Percentiles rank a stretch among this genome's conserved stretches.
phyloP scores from a whole-genome alignment of 2,888 invertebrate genomes.

The Cryptus armator region DNA sequence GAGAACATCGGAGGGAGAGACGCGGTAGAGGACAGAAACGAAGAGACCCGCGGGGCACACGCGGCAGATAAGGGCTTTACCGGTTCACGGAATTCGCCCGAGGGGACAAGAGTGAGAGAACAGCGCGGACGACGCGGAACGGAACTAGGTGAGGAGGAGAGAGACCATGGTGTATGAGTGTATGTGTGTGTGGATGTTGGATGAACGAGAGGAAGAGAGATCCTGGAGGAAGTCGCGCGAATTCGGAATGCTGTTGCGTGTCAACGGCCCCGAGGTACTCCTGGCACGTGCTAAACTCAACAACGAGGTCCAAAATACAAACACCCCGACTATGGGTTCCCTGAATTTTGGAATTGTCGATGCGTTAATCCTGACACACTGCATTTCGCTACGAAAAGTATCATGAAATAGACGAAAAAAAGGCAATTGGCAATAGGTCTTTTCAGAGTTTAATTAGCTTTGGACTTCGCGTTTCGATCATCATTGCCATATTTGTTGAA shows the following conservation, averaged over 20 bases:
- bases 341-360: background rate
- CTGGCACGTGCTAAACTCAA: background rate
- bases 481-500: too few relatives aligned
- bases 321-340: background rate
- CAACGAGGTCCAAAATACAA: background rate
- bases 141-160: conserved; percentile 24
- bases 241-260: conserved; percentile 6
- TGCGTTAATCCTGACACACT: background rate
- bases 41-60: conserved; percentile 60
- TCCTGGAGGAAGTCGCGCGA: conserved; percentile 4
- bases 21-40: conserved; percentile 33
- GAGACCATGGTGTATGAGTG: conserved; percentile 22
- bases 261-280: conserved; percentile 5
- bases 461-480: too few relatives aligned
- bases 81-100: conserved; percentile 60
- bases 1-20: conserved; percentile 29
- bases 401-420: too few relatives aligned
- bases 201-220: conserved; percentile 6
- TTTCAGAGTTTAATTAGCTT: too few relatives aligned
- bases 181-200: background rate
- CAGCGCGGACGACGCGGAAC: conserved; percentile 49
- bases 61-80: conserved; percentile 62
- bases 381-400: background rate
- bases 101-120: conserved; percentile 45
- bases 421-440: too few relatives aligned